phyloP scores from a whole-genome alignment of 2,113 vertebrate genomes.

The Eidolon helvum region DNA sequence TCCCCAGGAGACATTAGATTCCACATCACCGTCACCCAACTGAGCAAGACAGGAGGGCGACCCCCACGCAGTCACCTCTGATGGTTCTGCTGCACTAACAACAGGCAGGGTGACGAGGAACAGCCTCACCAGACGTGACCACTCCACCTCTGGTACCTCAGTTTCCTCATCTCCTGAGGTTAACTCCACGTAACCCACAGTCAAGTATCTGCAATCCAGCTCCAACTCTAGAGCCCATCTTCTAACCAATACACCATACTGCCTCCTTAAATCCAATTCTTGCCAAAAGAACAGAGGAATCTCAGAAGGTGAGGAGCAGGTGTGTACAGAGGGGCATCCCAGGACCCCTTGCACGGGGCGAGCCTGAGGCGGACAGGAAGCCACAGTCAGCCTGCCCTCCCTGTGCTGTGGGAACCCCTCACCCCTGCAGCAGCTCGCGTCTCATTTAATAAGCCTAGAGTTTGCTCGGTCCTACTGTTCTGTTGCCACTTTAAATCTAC shows the following conservation, averaged over 20 bases:
- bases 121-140: slow-evolving; percentile 78
- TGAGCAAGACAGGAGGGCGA: neutral
- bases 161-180: neutral
- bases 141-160: neutral
- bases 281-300: neutral
- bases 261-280: neutral
- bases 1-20: neutral
- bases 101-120: slow-evolving; percentile 77
- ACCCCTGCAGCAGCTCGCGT: neutral
- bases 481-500: slow-evolving; percentile 58
- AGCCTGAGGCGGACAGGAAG: neutral
- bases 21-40: neutral
- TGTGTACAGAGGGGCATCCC: neutral
- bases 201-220: neutral
- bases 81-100: neutral
- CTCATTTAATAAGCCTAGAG: neutral
- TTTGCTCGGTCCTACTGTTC: slow-evolving; percentile 13
- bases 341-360: neutral
- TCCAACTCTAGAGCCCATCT: neutral
- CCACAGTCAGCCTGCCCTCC: neutral
- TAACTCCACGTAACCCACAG: neutral
- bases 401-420: neutral
- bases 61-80: too few species aligned
- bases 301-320: neutral
- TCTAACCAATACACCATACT: neutral